These are phyloP conservation scores for Bungarus multicinctus DNA, from an alignment of 2,113 vertebrate species.

Conservation along the genomic window DNA sequence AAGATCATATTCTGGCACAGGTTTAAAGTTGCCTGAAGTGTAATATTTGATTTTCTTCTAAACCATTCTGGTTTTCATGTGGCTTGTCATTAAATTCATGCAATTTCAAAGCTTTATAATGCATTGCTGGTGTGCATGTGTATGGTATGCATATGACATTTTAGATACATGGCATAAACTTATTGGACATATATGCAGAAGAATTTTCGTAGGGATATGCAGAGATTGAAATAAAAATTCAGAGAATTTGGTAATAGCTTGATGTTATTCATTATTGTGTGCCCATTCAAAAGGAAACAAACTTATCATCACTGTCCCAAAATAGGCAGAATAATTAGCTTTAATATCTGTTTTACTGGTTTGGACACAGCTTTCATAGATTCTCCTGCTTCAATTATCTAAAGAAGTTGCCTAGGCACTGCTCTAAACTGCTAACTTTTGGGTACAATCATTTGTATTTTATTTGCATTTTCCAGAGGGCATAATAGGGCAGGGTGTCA, in stretches of 20 bases:
- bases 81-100: slow-evolving; percentile 19
- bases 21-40: slow-evolving; percentile 1
- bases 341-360: background rate
- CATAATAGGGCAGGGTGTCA: background rate
- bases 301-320: background rate
- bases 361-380: background rate
- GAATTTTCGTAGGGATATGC: background rate
- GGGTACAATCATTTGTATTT: background rate
- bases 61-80: slow-evolving; percentile 18
- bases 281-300: background rate
- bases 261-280: background rate
- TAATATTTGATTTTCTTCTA: slow-evolving; percentile 13
- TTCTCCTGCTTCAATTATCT: background rate
- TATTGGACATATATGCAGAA: background rate
- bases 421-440: background rate
- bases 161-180: background rate
- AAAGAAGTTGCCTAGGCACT: background rate
- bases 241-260: background rate
- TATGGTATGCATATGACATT: background rate
- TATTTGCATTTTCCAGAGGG: background rate
- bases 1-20: background rate
- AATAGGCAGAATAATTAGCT: background rate
- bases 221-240: background rate
- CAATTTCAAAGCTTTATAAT: slow-evolving; percentile 4
- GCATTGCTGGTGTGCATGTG: background rate